These are phyloP conservation scores for Watsonalla binaria DNA, from an alignment of 2,888 invertebrate species.

Conservation along the genomic window DNA sequence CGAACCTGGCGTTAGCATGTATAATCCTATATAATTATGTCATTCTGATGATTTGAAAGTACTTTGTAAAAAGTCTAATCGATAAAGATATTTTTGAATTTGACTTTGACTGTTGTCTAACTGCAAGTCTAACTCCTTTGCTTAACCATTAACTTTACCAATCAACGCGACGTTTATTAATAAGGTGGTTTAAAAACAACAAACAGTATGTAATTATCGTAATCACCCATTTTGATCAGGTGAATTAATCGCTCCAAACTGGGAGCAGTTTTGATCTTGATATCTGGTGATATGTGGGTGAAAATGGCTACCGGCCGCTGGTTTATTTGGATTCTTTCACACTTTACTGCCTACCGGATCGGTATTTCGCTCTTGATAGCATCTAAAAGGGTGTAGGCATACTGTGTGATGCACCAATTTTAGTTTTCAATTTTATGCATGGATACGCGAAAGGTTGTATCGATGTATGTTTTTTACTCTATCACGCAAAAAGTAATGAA, in stretches of 20 bases:
- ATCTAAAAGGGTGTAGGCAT: conserved; percentile 12
- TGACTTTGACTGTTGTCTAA: too few species aligned
- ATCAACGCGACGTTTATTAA: not conserved
- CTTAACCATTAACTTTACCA: too few species aligned
- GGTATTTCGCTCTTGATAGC: conserved; percentile 29
- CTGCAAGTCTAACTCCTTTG: too few species aligned
- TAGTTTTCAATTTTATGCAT: too few species aligned
- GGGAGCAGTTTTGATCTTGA: not conserved
- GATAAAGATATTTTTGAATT: too few species aligned
- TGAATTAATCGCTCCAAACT: not conserved
- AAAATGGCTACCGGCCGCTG: conserved; percentile 6
- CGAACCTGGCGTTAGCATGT: too few species aligned
- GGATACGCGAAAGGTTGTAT: too few species aligned
- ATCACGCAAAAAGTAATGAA: too few species aligned
- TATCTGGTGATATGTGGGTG: conserved; percentile 1
- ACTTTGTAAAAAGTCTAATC: too few species aligned
- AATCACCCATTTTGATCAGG: not conserved
- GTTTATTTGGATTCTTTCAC: not conserved
- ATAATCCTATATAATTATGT: too few species aligned
- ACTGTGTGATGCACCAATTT: conserved; percentile 11
- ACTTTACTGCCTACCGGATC: conserved; percentile 19
- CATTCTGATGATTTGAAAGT: too few species aligned
- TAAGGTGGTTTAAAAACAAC: too few species aligned
- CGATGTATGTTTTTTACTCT: not conserved
- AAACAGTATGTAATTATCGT: not conserved